These are phyloP conservation scores for Sterrhoptilus dennistouni DNA, from an alignment of 2,113 vertebrate genomes.

Conservation along the genomic window DNA sequence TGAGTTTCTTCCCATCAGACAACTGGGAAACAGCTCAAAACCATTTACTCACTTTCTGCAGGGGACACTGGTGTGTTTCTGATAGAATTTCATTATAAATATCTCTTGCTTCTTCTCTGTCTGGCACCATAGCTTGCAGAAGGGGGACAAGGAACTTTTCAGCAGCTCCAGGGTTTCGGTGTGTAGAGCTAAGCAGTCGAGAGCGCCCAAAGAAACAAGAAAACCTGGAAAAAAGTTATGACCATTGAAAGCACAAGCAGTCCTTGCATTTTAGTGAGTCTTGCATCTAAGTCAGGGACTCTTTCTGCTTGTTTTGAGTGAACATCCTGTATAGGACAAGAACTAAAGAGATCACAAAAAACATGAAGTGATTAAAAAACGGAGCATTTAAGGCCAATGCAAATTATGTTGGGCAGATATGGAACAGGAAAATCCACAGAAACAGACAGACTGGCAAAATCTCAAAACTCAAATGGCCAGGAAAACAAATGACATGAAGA, in stretches of 20 bases:
- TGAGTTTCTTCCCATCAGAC: neutral
- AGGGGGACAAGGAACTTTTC: conserved; percentile 70
- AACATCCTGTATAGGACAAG: neutral
- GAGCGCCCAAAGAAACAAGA: neutral
- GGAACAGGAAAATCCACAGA: neutral
- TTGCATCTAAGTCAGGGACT: neutral
- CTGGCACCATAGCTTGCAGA: neutral
- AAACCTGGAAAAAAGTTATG: neutral
- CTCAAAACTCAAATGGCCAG: neutral
- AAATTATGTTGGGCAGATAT: neutral
- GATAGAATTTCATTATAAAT: conserved; percentile 85
- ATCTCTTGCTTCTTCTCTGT: conserved; percentile 63
- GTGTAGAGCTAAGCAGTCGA: conserved; percentile 26
- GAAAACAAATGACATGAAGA: neutral
- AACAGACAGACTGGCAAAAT: neutral
- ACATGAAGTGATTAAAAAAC: neutral
- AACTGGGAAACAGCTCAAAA: neutral
- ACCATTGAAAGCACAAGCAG: neutral
- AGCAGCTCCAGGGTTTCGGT: conserved; percentile 45
- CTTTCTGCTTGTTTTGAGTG: neutral
- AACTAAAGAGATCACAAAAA: conserved; percentile 10
- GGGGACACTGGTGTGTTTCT: conserved; percentile 78
- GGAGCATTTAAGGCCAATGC: neutral
- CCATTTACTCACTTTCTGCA: conserved; percentile 71
- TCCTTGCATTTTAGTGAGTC: neutral